Evolutionary conservation across 1,140 invertebrate species (phyloP), one percentile per base, ranked within the genome.

Genomic region (Lysiphlebus fabarum): DNA sequence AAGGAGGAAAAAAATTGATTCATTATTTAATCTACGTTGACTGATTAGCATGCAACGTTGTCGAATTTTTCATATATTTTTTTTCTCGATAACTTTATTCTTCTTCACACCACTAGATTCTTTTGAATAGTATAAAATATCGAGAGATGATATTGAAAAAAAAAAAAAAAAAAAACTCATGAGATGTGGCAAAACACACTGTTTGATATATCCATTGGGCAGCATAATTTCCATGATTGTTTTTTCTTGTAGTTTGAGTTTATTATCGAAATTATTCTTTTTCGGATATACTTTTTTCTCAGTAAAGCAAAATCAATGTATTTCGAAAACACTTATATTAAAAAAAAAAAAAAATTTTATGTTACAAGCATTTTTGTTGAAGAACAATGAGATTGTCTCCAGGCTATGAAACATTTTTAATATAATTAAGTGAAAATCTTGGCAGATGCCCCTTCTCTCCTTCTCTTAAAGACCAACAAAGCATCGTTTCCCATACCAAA

Each of bases 11-110:
- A 77, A 76, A 74, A 77, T 75, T 77, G 74, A 79, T 79, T 79
- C 76, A 79, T 79, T 79, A 79, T 78, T 78, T 75, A 77, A 78
- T 77, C 75, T 78, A 70, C 75, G 74, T 72, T 74, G 74, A 79
- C 74, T 79, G 76, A 77, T 79, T 79, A 79, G 75, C 76, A 79
- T 79, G 75, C 77, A 70, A 67, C 77, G 67, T 66, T 63, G 66
- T 62, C 62, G 63, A 61, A 64, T 34, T 17, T 9, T 37, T 45
- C 33, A 47, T 33, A 33, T 48, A 17, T 8, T 59, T 48, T 48
- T 58, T 43, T 36, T 56, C 48, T 40, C 26, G 9, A 34, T 17
- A 44, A 49, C 44, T 50, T 37, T 37, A 34, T 37, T 50, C 17
- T 11, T 50, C 65, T 65, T 70, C 4, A 26, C 17, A 26, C 17